Evolutionary conservation across 2,888 invertebrate genomes (phyloP), one percentile per base, ranked within the genome.

Genomic region (Acanthococcus lagerstroemiae): DNA sequence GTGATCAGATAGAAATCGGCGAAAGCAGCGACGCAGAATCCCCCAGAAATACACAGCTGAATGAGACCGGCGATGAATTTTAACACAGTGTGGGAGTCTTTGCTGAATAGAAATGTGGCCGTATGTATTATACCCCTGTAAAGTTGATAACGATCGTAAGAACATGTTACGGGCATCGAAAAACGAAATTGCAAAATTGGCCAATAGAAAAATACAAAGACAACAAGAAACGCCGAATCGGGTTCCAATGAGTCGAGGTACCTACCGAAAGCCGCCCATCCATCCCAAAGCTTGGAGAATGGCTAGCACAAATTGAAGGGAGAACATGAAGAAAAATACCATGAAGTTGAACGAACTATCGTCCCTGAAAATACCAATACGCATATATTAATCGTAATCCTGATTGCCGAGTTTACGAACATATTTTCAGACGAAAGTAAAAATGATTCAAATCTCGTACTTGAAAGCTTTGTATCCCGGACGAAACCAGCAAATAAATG

Each of bases 281-380:
- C 60, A 37, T 9, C 67, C 69, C 24, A 68, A 57, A 66, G 82
- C 82, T 30, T 95, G 92, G 60, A 95, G 83, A 66, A 92, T 78
- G 26, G 92, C 88, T 66, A 95, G 86, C 67, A 95, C 80, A 74
- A 90, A 87, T 85, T 96, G 95, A 78, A 95, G 90, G 80, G 95
- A 90, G 80, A 96, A 96, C 73, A 99, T 90, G 77, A 99, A 95
- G 84, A 99, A 99, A 81, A 95, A 99, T 65, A 96, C 91, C 92
- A 99, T 97, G 77, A 99, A 99, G 79, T 96, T 99, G 82, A 99
- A 95, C 3, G 97, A 97, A 72, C 95, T 96, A 80, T 99, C 99
- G 75, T 90, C 93, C 75, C 96, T 87, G 77, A 58, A 77, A 75
- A 70, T n/a, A n/a, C n/a, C n/a, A n/a, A n/a, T n/a, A n/a, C n/a